Evolutionary conservation across 2,888 invertebrate genomes (phyloP), one percentile per base, ranked within the genome.

Genomic region (Parapristionchus giblindavisi): DNA sequence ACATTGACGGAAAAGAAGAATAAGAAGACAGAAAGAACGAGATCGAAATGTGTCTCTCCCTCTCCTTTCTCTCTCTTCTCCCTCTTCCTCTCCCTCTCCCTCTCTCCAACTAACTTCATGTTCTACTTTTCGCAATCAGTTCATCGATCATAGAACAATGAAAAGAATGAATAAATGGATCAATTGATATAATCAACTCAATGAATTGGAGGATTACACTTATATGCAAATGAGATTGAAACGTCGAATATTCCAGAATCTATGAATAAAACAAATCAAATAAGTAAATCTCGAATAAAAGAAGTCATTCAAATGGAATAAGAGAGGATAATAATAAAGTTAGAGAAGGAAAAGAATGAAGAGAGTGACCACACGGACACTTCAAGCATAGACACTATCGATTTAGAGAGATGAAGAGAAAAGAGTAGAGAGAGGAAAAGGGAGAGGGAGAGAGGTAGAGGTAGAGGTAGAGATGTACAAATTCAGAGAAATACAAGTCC

Each of bases 31-130:
- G 27, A 40, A 56, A n/a, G 38, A 58, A 34, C 24, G 43, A 71
- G 71, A 71, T 56, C 56, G 71, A 71, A 58, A 68, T 68, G 51
- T 68, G 34, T 38, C 52, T 24, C 56, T 54, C n/a, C 56, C 17
- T 24, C 17, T 14, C 17, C 24, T 24, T 6, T 54, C 24, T 24
- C 8, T 24, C 51, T 52, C 40, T 65, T 32, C 43, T 32, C 17
- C 36, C 48, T 32, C 3, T 21, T 32, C 40, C 40, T 27, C 29
- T 29, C 56, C 32, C 56, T 56, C 29, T 43, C 29, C 29, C 4
- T 29, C 43, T 43, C 63, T 65, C 24, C n/a, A 65, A 40, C 21
- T 48, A 48, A n/a, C n/a, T n/a, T n/a, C n/a, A n/a, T n/a, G n/a
- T n/a, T n/a, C n/a, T n/a, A n/a, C n/a, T n/a, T n/a, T n/a, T n/a